phyloP scores from a whole-genome alignment of 2,888 invertebrate species.

The Philaethria dido region DNA sequence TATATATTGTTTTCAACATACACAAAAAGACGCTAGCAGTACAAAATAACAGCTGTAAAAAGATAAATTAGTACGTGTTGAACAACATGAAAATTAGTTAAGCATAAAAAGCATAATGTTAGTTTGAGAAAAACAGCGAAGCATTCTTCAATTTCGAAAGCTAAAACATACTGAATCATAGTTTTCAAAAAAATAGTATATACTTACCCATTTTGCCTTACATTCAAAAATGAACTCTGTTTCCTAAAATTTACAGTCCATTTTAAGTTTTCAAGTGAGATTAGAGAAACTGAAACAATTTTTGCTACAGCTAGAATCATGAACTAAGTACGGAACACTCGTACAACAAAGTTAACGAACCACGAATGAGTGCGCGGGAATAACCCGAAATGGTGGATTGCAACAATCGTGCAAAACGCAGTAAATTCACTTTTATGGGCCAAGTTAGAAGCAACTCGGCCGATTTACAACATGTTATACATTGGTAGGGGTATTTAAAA shows the following conservation, averaged over 20 bases:
- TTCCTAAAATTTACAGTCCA: background rate
- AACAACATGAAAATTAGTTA: constrained; percentile 12
- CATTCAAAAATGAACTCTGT: constrained; percentile 22
- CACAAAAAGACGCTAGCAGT: too few species aligned
- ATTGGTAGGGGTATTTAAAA: constrained; percentile 29
- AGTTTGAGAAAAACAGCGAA: constrained; percentile 31
- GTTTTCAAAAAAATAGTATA: constrained; percentile 38
- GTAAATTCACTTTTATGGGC: constrained; percentile 61
- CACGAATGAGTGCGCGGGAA: constrained; percentile 73
- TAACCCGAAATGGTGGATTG: constrained; percentile 73
- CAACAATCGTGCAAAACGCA: constrained; percentile 76
- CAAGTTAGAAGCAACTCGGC: constrained; percentile 47
- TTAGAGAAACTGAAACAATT: constrained; percentile 43
- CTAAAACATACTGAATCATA: constrained; percentile 43
- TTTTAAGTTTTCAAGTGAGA: background rate
- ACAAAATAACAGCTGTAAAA: background rate
- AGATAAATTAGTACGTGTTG: constrained; percentile 1
- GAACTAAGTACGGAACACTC: constrained; percentile 71
- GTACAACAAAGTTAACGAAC: constrained; percentile 80
- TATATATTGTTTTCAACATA: too few species aligned
- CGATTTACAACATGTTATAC: constrained; percentile 38
- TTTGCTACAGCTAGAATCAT: constrained; percentile 56
- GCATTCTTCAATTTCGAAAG: constrained; percentile 43
- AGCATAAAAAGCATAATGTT: constrained; percentile 33
- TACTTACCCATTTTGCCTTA: constrained; percentile 5